phyloP scores from a whole-genome alignment of 2,797 vertebrate genomes.

The Ispidina picta region DNA sequence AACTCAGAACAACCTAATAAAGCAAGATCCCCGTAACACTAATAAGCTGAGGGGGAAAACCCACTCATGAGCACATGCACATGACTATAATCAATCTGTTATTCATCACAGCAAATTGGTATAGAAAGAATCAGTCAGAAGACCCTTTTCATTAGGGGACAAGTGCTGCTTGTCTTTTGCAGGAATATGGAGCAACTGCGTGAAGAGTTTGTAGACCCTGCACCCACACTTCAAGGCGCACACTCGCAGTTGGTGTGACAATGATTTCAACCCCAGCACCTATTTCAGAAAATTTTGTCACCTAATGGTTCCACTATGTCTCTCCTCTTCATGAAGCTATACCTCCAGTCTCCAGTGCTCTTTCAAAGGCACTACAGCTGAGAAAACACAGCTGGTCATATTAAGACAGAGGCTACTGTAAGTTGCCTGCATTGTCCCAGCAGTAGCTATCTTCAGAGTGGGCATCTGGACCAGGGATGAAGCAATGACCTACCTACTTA shows the following conservation, averaged over 20 bases:
- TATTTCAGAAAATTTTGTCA: neutral
- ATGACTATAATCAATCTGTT: neutral
- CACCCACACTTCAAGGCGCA: fast-evolving
- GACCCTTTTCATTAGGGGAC: neutral
- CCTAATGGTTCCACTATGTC: neutral
- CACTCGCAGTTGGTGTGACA: fast-evolving
- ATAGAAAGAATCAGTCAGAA: neutral
- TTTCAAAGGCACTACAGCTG: neutral
- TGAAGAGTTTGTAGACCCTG: neutral
- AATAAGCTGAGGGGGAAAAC: neutral
- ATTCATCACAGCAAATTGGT: neutral
- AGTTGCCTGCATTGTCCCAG: neutral
- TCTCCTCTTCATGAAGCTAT: neutral
- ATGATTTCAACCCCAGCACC: neutral
- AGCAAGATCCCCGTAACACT: neutral
- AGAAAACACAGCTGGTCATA: neutral
- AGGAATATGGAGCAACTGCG: neutral
- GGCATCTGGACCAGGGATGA: neutral
- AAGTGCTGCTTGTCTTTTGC: neutral
- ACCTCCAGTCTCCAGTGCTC: neutral
- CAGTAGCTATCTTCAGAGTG: neutral
- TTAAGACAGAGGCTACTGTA: neutral
- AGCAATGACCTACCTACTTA: neutral
- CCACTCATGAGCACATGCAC: neutral
- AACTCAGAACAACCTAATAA: slow-evolving; percentile 20